Evolutionary conservation across 1,140 invertebrate genomes (phyloP), one percentile per base, ranked within the genome.

Genomic region (Hydropsyche tenuis): DNA sequence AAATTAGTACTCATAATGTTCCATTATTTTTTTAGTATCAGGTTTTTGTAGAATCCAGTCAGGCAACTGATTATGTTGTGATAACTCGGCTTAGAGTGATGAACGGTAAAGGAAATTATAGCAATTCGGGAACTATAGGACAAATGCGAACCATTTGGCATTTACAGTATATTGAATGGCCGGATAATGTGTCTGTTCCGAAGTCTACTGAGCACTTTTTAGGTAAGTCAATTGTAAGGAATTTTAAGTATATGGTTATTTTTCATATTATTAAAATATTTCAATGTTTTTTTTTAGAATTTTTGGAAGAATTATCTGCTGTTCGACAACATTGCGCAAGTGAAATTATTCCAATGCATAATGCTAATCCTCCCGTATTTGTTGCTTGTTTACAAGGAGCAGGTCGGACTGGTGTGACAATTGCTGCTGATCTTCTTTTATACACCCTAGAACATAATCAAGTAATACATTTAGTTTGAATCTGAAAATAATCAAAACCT

Each of bases 391-490:
- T 87, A 23, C 88, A 89, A 43, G 91, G 91, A 48, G 90, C 90
- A 20, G 91, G 90, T 0, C 85, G 91, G 42, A 89, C 90, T 25
- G 93, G 93, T 6, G 87, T 94, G 3, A 90, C 93, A n/a, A 89
- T 96, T 30, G 86, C 93, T 11, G 89, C 90, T 25, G 92, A 94
- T 82, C 85, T 94, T 62, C 86, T 96, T 78, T 87, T 94, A 18
- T 93, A 94, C 81, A 93, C 92, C 62, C 83, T 95, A n/a, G 93
- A 95, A 84, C 90, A 94, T 79, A 95, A 94, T 84, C 91, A 94
- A 87, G 92, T 94, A 82, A 80, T 42, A 16, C n/a, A 46, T 14
- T 25, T 25, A 25, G 14, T 25, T 53, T 72, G 14, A 60, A 27
- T 62, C 30, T 64, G 63, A 66, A 22, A 22, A 25, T 62, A 62